phyloP scores from a whole-genome alignment of 2,113 vertebrate genomes.

The Riparia riparia region DNA sequence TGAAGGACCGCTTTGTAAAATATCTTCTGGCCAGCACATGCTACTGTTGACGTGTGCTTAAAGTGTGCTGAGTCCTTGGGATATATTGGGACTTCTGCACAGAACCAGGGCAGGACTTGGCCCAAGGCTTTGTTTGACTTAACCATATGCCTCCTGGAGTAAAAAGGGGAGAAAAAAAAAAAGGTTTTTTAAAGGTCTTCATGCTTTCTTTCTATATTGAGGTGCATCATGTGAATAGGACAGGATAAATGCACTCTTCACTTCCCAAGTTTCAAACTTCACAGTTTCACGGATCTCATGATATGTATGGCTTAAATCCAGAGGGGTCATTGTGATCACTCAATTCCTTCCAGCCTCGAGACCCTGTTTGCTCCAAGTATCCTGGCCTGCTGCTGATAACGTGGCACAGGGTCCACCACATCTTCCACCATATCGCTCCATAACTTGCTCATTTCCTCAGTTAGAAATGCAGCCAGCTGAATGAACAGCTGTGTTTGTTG shows the following conservation, averaged over 20 bases:
- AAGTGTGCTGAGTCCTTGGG: background rate
- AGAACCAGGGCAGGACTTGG: background rate
- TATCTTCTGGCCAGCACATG: background rate
- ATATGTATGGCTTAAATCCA: background rate
- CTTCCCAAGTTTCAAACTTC: background rate
- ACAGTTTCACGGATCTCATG: background rate
- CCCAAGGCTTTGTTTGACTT: background rate
- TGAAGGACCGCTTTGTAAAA: conserved; percentile 14
- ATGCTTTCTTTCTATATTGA: background rate
- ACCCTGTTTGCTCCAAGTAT: background rate
- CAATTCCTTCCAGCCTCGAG: background rate
- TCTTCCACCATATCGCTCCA: background rate
- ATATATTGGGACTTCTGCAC: background rate
- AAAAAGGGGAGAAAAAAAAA: background rate
- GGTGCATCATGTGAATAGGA: background rate
- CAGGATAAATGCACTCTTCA: background rate
- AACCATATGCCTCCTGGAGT: background rate
- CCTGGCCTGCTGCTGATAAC: background rate
- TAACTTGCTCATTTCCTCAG: rapidly evolving
- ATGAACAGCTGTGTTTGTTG: rapidly evolving
- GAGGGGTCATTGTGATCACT: background rate
- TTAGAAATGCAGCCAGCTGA: background rate
- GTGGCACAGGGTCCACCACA: background rate
- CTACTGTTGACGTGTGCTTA: background rate
- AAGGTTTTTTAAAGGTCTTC: background rate